Conservation (phyloP, 2,797 vertebrate genomes). For the Sebastes elongatus region DNA sequence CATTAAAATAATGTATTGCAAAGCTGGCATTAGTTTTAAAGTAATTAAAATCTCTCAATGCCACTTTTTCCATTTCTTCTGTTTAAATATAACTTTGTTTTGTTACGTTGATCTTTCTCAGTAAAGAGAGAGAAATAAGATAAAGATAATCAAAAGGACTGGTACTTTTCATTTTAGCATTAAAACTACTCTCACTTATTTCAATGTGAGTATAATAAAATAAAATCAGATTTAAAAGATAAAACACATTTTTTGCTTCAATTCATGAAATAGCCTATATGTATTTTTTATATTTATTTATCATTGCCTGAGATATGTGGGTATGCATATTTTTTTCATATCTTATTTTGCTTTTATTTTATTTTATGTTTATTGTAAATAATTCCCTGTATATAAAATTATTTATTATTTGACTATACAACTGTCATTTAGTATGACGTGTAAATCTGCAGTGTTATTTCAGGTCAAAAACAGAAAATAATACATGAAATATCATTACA, state of each 20-base stretch:
- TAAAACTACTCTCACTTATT: neutral
- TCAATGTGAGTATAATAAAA: neutral
- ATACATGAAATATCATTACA: neutral
- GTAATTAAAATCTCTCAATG: neutral
- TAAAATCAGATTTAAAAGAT: neutral
- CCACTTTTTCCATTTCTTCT: neutral
- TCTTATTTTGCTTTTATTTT: neutral
- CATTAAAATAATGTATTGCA: neutral
- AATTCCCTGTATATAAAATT: neutral
- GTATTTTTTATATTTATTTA: neutral
- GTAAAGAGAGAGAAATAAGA: neutral
- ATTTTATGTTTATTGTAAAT: neutral
- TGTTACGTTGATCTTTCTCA: neutral
- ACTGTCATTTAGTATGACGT: neutral
- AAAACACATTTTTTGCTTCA: neutral
- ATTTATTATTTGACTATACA: neutral
- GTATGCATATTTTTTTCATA: neutral
- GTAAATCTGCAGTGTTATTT: neutral
- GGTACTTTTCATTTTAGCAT: neutral
- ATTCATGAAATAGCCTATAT: neutral
- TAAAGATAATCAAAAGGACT: neutral
- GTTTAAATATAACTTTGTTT: neutral
- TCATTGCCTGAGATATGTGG: neutral
- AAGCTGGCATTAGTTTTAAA: neutral
- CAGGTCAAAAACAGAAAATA: neutral